Percentiles rank a stretch among this genome's conserved stretches.
These are phyloP conservation scores for Chionis minor DNA, from an alignment of 2,113 vertebrate species.

Conservation along the genomic window DNA sequence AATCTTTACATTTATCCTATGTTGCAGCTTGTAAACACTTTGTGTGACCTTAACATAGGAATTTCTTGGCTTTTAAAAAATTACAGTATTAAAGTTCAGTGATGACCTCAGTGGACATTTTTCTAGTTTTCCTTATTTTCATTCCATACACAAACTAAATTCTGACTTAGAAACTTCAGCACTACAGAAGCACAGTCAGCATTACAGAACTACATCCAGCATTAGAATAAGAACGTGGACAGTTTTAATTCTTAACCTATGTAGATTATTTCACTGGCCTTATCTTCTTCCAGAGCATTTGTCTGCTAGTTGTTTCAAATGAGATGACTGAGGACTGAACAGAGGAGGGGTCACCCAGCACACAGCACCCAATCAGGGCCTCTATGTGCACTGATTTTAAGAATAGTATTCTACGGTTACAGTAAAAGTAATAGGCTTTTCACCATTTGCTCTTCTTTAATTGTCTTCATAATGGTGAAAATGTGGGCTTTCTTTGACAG, in stretches of 20 bases:
- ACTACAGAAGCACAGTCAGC: not conserved
- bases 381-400: not conserved
- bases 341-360: not conserved
- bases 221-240: not conserved
- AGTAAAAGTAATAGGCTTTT: not conserved
- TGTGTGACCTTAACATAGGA: not conserved
- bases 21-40: not conserved
- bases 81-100: not conserved
- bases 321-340: not conserved
- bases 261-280: not conserved
- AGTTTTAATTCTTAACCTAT: not conserved
- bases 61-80: not conserved
- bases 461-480: not conserved
- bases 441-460: not conserved
- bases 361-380: not conserved
- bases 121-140: not conserved
- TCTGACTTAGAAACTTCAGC: not conserved
- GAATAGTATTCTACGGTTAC: not conserved
- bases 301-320: not conserved
- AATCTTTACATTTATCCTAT: not conserved
- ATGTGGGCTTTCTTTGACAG: accelerated
- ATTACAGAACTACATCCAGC: not conserved
- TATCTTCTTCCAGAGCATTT: not conserved
- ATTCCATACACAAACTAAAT: not conserved
- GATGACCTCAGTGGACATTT: not conserved